phyloP scores from a whole-genome alignment of 1,140 invertebrate genomes.

The Xylocopa sonorina region DNA sequence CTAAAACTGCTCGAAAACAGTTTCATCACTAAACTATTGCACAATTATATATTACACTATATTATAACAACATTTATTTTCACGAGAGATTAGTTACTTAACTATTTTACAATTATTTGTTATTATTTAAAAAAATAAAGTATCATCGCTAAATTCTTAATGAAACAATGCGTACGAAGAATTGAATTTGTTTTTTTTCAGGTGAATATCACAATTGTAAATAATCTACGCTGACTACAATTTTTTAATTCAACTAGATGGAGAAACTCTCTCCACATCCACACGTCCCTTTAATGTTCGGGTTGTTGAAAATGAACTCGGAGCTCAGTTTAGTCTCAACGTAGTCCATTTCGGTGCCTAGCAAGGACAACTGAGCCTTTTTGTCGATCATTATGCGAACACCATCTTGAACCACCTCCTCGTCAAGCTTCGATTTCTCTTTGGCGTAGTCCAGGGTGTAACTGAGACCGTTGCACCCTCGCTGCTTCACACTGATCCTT shows the following conservation, averaged over 20 bases:
- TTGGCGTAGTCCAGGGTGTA: slow-evolving; percentile 98
- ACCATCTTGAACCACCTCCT: slow-evolving; percentile 98
- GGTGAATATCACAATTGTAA: background rate
- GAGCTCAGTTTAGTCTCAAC: slow-evolving; percentile 94
- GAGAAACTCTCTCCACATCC: slow-evolving; percentile 99
- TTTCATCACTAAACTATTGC: too few relatives aligned
- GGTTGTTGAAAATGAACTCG: slow-evolving; percentile 99
- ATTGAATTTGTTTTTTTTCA: background rate
- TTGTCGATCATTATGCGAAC: slow-evolving; percentile 97
- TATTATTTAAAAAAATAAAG: slow-evolving; percentile 4
- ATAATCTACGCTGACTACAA: slow-evolving; percentile 17
- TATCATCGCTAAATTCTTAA: background rate
- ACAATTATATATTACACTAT: too few relatives aligned
- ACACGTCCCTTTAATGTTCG: slow-evolving; percentile 99
- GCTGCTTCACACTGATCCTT: slow-evolving; percentile 97
- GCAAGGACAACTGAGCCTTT: slow-evolving; percentile 97
- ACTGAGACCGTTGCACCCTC: slow-evolving; percentile 98
- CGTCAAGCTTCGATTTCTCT: slow-evolving; percentile 96
- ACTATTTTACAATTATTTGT: background rate
- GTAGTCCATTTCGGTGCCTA: slow-evolving; percentile 99
- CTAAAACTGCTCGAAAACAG: too few relatives aligned
- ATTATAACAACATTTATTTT: too few relatives aligned
- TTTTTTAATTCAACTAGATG: slow-evolving; percentile 77
- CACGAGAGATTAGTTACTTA: background rate
- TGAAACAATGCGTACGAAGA: background rate